Conservation (phyloP, 1,140 invertebrate species). For the Choristoneura fumiferana region DNA sequence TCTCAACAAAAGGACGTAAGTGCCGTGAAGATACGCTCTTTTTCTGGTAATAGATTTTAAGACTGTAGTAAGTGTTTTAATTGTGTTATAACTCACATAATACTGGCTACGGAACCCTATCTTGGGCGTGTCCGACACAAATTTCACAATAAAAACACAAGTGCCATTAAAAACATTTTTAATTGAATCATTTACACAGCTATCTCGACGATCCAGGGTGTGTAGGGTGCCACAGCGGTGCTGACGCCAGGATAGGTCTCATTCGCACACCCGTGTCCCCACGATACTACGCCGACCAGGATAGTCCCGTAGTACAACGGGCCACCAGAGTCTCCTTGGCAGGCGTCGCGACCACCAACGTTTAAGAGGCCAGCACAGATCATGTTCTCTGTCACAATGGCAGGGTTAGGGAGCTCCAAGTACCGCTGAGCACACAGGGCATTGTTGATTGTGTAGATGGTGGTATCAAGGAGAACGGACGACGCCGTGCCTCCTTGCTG, state of each 20-base stretch:
- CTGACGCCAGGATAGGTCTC: conserved; percentile 78
- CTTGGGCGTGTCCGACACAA: too few relatives aligned
- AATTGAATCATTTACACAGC: conserved; percentile 26
- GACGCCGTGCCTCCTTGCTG: conserved; percentile 35
- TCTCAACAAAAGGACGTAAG: too few relatives aligned
- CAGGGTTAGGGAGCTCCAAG: background rate
- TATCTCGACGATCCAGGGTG: conserved; percentile 61
- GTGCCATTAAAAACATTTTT: background rate
- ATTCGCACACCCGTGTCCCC: conserved; percentile 75
- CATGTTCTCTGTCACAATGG: conserved; percentile 45
- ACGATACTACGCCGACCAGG: conserved; percentile 77
- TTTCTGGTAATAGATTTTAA: too few relatives aligned
- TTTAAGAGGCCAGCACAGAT: conserved; percentile 46
- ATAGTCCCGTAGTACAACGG: conserved; percentile 69
- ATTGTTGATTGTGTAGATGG: conserved; percentile 39
- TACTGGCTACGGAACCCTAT: too few relatives aligned
- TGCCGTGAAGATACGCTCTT: too few relatives aligned
- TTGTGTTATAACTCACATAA: too few relatives aligned
- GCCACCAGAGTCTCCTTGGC: conserved; percentile 85
- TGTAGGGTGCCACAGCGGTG: conserved; percentile 67
- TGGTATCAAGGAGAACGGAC: conserved; percentile 27
- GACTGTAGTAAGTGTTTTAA: too few relatives aligned
- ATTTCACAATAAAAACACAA: too few relatives aligned
- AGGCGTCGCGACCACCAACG: conserved; percentile 75
- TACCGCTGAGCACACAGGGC: conserved; percentile 36